Evolutionary conservation across 1,140 invertebrate species (phyloP).

Genomic region (Drosophila pseudoananassae): DNA sequence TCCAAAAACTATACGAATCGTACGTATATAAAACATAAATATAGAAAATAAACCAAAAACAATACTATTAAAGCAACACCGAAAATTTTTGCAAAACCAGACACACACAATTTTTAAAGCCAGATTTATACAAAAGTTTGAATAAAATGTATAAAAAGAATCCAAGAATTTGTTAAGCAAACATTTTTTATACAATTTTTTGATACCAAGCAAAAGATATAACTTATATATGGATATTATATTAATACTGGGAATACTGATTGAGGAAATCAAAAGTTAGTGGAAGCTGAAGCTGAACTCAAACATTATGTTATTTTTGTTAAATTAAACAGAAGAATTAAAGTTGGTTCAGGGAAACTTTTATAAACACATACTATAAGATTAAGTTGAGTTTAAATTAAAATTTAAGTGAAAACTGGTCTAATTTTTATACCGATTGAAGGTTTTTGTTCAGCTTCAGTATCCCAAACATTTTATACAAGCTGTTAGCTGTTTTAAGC

Average conservation of each 20-base stretch:
- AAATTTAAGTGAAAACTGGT: constrained; percentile 7
- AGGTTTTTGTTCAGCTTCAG: constrained; percentile 36
- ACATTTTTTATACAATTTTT: constrained; percentile 79
- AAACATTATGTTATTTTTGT: not conserved
- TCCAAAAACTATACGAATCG: constrained; percentile 14
- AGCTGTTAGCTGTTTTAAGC: constrained; percentile 49
- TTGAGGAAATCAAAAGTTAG: constrained; percentile 22
- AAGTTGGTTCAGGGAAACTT: constrained; percentile 24
- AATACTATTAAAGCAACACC: constrained; percentile 35
- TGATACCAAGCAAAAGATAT: constrained; percentile 69
- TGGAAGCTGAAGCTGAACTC: constrained; percentile 21
- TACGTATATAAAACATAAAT: constrained; percentile 6
- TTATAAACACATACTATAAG: constrained; percentile 22
- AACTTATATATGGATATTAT: constrained; percentile 60
- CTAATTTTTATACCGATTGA: not conserved
- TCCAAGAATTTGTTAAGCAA: constrained; percentile 72
- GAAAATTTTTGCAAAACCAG: constrained; percentile 43
- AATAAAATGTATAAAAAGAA: constrained; percentile 23
- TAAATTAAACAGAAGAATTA: not conserved
- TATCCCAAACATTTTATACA: constrained; percentile 35
- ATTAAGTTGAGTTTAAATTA: constrained; percentile 1
- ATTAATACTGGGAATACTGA: constrained; percentile 39
- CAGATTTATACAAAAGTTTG: constrained; percentile 56
- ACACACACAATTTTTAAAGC: constrained; percentile 69
- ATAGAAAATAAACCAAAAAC: constrained; percentile 20